phyloP scores from a whole-genome alignment of 2,888 invertebrate genomes.

The Phytoseiulus persimilis region DNA sequence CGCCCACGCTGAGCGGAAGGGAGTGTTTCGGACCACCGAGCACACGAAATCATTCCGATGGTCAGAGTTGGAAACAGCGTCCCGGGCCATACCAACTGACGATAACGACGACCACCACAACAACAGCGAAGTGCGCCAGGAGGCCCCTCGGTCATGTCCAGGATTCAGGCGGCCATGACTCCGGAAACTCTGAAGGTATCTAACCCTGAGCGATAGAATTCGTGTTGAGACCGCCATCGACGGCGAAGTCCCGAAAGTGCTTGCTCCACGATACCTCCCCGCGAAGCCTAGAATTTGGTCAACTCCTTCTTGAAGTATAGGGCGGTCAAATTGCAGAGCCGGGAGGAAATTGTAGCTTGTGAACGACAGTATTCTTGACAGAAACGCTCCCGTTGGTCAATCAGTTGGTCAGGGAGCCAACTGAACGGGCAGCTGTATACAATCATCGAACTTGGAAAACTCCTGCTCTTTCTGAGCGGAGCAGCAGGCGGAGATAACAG shows the following conservation, averaged over 20 bases:
- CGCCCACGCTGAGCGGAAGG: not conserved
- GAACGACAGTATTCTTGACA: not conserved
- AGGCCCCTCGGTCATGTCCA: not conserved
- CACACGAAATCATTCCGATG: not conserved
- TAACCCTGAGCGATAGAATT: not conserved
- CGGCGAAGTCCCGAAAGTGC: not conserved
- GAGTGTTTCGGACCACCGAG: constrained; percentile 5
- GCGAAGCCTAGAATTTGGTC: not conserved
- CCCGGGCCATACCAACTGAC: not conserved
- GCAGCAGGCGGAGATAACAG: not conserved
- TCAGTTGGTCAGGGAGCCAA: too few relatives aligned
- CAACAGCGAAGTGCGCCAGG: not conserved
- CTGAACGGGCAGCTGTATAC: not conserved
- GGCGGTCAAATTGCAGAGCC: not conserved
- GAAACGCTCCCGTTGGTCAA: not conserved
- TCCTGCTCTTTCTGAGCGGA: not conserved
- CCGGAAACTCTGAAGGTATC: not conserved
- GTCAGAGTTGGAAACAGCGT: not conserved
- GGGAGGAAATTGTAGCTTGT: not conserved
- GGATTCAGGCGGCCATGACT: not conserved
- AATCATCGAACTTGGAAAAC: not conserved
- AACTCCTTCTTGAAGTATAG: not conserved
- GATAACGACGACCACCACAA: not conserved
- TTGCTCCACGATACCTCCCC: not conserved
- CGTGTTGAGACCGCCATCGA: not conserved